Evolutionary conservation across 2,797 vertebrate genomes (phyloP).

Genomic region (Coregonus ussuriensis): DNA sequence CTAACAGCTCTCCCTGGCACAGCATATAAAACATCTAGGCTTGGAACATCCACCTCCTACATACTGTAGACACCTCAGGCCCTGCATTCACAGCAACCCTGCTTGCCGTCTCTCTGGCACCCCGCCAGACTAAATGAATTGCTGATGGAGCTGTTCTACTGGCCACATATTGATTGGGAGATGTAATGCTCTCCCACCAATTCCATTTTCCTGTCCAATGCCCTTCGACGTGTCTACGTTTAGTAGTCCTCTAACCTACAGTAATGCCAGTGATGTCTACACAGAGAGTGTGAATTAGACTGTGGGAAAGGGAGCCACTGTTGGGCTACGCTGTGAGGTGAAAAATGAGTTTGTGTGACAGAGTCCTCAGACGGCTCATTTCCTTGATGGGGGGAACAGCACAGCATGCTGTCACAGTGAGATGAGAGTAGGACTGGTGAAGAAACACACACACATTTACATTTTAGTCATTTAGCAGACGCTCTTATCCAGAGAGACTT

Average conservation of each 20-base stretch:
- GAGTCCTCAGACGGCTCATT: neutral
- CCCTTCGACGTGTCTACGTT: neutral
- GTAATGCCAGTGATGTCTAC: neutral
- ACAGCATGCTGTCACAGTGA: conserved; percentile 48
- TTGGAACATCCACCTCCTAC: neutral
- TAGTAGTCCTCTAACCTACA: neutral
- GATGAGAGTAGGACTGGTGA: conserved; percentile 43
- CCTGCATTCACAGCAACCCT: neutral
- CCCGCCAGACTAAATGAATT: neutral
- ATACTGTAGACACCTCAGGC: neutral
- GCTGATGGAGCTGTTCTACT: conserved; percentile 6
- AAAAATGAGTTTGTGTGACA: neutral
- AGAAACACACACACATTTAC: neutral
- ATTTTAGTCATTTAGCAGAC: no score
- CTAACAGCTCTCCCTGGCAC: neutral
- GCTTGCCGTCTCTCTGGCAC: neutral
- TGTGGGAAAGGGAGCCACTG: neutral
- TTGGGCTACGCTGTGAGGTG: neutral
- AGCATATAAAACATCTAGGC: neutral
- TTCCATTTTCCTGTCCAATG: neutral
- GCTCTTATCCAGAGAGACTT: no score
- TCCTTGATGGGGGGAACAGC: conserved; percentile 5
- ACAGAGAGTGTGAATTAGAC: neutral
- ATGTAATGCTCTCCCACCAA: neutral
- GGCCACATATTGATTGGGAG: neutral